phyloP scores from a whole-genome alignment of 2,888 invertebrate species.

The Leptinotarsa peninsularis region DNA sequence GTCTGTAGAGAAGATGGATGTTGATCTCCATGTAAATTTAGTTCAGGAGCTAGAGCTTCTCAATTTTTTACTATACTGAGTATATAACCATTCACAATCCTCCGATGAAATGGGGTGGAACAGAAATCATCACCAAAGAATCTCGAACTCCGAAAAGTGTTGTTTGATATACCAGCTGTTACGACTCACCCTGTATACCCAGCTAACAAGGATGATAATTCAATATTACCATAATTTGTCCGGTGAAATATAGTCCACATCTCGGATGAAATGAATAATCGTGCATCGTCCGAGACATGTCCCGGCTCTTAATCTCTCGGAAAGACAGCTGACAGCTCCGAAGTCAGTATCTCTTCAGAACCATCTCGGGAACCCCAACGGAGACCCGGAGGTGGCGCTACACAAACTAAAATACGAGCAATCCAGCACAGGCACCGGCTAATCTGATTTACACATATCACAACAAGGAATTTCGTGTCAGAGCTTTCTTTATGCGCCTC shows the following conservation, averaged over 20 bases:
- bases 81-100: no score
- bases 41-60: no score
- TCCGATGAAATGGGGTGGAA: no score
- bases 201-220: slow-evolving; percentile 4
- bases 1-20: no score
- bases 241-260: slow-evolving; percentile 8
- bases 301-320: slow-evolving; percentile 24
- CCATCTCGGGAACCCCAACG: slow-evolving; percentile 45
- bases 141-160: no score
- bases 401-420: slow-evolving; percentile 42
- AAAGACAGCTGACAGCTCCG: slow-evolving; percentile 46
- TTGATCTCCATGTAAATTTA: no score
- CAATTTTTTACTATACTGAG: no score
- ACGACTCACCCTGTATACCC: background rate
- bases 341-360: slow-evolving; percentile 40
- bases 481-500: slow-evolving; percentile 19
- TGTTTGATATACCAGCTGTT: no score
- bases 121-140: no score
- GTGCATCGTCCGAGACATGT: background rate
- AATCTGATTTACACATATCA: slow-evolving; percentile 48
- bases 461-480: slow-evolving; percentile 44
- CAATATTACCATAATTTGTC: slow-evolving; percentile 6
- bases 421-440: slow-evolving; percentile 42
- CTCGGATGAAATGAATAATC: slow-evolving; percentile 10
- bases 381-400: slow-evolving; percentile 48